Evolutionary conservation across 2,888 invertebrate species (phyloP).

Genomic region (Odontocolon sp.): DNA sequence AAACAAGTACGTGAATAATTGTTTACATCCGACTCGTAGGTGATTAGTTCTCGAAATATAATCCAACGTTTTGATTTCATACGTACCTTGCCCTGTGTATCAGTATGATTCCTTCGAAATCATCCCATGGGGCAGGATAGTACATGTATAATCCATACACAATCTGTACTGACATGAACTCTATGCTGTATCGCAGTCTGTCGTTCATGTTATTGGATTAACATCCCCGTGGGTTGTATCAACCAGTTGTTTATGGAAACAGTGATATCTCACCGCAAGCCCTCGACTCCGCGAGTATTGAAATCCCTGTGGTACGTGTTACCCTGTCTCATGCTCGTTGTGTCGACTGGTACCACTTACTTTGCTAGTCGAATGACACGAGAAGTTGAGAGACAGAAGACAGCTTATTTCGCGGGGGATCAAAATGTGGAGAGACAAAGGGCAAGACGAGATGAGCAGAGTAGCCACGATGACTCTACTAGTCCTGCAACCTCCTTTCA

Average conservation of each 20-base stretch:
- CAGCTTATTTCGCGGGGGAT: conserved; percentile 38
- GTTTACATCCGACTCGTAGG: too few relatives aligned
- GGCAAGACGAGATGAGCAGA: conserved; percentile 28
- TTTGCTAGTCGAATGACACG: conserved; percentile 13
- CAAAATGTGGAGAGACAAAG: conserved; percentile 26
- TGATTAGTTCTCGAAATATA: too few relatives aligned
- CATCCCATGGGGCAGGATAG: too few relatives aligned
- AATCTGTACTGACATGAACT: not conserved
- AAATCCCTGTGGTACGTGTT: conserved; percentile 23
- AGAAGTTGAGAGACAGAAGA: conserved; percentile 11
- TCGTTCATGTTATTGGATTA: conserved; percentile 16
- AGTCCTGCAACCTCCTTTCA: conserved; percentile 49
- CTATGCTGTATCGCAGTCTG: not conserved
- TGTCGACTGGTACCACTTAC: not conserved
- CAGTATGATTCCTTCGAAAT: too few relatives aligned
- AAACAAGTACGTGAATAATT: too few relatives aligned
- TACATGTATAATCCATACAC: not conserved
- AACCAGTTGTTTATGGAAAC: conserved; percentile 24
- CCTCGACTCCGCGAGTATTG: conserved; percentile 24
- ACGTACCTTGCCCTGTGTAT: too few relatives aligned
- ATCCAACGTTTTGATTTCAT: too few relatives aligned
- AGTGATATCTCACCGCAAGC: conserved; percentile 5
- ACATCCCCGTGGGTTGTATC: conserved; percentile 26
- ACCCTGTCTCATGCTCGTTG: not conserved
- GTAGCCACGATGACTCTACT: conserved; percentile 50